Conservation (phyloP, 1,140 invertebrate species). For the Phenacoccus solenopsis region DNA sequence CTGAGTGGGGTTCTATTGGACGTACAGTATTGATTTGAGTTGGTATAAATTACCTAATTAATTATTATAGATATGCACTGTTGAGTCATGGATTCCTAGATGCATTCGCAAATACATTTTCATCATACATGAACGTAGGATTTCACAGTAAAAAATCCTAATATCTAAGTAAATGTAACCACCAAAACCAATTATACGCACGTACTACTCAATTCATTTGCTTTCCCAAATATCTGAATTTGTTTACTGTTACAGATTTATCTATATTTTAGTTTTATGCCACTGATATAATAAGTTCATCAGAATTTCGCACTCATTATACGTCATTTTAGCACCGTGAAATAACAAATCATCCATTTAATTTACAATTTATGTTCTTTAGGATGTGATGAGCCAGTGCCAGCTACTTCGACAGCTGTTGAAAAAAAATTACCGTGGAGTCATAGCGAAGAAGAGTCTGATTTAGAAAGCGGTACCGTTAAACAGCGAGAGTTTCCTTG, state of each 20-base stretch:
- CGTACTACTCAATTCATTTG: neutral
- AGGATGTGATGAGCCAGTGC: slow-evolving; percentile 28
- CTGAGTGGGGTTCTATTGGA: too few relatives aligned
- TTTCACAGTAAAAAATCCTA: too few relatives aligned
- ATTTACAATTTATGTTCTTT: neutral
- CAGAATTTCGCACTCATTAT: neutral
- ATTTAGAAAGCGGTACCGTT: slow-evolving; percentile 49
- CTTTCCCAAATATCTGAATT: neutral
- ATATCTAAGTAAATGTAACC: too few relatives aligned
- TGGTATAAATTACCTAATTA: too few relatives aligned
- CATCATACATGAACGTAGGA: too few relatives aligned
- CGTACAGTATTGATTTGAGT: too few relatives aligned
- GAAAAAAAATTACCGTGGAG: slow-evolving; percentile 83
- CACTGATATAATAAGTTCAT: neutral
- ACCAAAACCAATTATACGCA: too few relatives aligned
- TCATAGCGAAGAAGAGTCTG: slow-evolving; percentile 53
- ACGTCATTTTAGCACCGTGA: neutral
- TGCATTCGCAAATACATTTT: too few relatives aligned
- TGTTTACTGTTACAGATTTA: neutral
- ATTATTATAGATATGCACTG: too few relatives aligned
- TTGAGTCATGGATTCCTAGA: too few relatives aligned
- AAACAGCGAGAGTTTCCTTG: slow-evolving; percentile 80
- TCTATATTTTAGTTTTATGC: neutral
- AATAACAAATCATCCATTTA: slow-evolving; percentile 5
- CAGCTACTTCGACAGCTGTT: slow-evolving; percentile 67